phyloP scores from a whole-genome alignment of 2,888 invertebrate genomes.

The Latheticus oryzae region DNA sequence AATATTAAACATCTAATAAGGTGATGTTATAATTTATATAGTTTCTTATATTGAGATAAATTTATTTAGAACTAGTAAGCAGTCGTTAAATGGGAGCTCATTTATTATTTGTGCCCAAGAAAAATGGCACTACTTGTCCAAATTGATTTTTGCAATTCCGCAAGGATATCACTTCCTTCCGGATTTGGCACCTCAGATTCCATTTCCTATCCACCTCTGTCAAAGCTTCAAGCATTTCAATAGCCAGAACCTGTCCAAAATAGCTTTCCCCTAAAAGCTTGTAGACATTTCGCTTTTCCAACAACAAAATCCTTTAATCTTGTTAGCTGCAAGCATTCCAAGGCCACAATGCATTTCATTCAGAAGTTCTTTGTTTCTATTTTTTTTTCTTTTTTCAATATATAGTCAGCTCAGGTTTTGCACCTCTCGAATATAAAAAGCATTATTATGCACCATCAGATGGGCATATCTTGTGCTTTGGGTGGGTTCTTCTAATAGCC shows the following conservation, averaged over 20 bases:
- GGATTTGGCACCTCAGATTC: constrained; percentile 1
- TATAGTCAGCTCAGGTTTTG: constrained; percentile 3
- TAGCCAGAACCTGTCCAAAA: constrained; percentile 15
- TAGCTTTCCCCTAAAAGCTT: constrained; percentile 11
- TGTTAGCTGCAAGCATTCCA: constrained; percentile 14
- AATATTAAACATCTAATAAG: no score
- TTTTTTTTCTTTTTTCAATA: constrained; percentile 11
- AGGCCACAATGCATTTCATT: constrained; percentile 9
- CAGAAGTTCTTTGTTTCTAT: constrained; percentile 9
- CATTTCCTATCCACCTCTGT: constrained; percentile 1
- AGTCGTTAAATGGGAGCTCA: not conserved
- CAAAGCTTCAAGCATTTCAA: constrained; percentile 20
- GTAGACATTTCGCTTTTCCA: constrained; percentile 8
- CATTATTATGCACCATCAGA: constrained; percentile 30
- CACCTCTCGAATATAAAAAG: constrained; percentile 28
- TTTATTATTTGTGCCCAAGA: no score
- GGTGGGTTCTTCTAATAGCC: constrained; percentile 35
- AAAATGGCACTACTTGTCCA: no score
- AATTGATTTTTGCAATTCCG: no score
- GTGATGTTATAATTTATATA: no score
- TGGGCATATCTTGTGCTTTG: constrained; percentile 30
- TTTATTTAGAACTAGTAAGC: no score
- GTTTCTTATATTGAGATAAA: no score
- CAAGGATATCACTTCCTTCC: no score
- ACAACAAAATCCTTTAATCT: constrained; percentile 15